These are phyloP conservation scores for Vireo altiloquus DNA, from an alignment of 2,113 vertebrate genomes.

Conservation along the genomic window DNA sequence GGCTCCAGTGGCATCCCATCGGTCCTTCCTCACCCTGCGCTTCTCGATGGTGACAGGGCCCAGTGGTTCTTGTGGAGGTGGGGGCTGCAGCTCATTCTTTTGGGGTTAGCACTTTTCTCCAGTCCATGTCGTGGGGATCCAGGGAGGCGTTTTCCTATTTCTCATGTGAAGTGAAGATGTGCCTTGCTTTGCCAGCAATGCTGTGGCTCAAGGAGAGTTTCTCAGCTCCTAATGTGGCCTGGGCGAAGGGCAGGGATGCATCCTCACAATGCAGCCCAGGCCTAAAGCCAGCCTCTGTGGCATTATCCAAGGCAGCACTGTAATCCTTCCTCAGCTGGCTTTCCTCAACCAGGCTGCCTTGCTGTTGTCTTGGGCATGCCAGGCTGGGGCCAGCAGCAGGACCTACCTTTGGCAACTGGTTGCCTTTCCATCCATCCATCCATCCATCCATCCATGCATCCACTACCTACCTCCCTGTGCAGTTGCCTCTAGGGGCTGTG, in stretches of 20 bases:
- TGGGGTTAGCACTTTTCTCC: too few species aligned
- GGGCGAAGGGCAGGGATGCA: accelerated
- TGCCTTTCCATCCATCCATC: too few species aligned
- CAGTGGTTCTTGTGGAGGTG: background rate
- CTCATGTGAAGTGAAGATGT: background rate
- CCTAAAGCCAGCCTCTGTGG: accelerated
- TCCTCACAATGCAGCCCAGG: accelerated
- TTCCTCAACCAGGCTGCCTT: too few species aligned
- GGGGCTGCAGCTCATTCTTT: too few species aligned
- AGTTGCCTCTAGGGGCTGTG: too few species aligned
- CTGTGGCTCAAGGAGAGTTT: background rate
- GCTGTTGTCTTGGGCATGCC: too few species aligned
- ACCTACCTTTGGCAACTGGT: too few species aligned
- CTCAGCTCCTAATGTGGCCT: background rate
- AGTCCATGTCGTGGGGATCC: background rate
- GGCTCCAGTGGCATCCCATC: background rate
- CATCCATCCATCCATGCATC: too few species aligned
- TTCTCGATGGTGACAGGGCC: background rate
- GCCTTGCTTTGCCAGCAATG: background rate
- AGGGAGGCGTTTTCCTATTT: background rate
- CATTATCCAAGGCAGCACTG: background rate
- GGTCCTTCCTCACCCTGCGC: background rate
- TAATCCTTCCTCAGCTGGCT: too few species aligned
- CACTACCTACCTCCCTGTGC: too few species aligned
- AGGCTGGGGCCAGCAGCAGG: too few species aligned